These are phyloP conservation scores for Phasia obesa DNA, from an alignment of 2,888 invertebrate species.

Conservation along the genomic window DNA sequence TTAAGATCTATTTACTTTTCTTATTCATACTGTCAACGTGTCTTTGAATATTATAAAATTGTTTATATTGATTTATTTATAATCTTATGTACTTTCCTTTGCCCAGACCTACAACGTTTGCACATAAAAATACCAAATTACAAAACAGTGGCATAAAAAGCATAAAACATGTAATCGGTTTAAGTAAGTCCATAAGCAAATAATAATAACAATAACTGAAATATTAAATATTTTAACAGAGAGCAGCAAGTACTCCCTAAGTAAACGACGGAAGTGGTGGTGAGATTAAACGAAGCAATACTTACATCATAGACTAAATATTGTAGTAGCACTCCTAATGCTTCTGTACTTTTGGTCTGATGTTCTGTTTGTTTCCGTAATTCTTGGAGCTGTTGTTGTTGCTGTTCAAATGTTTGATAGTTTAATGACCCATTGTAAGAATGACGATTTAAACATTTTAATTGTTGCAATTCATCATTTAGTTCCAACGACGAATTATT, in stretches of 20 bases:
- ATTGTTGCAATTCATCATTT: constrained; percentile 69
- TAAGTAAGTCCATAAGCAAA: constrained; percentile 23
- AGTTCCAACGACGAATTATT: constrained; percentile 53
- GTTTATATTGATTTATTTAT: too few relatives aligned
- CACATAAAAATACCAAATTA: constrained; percentile 22
- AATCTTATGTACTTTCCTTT: constrained; percentile 35
- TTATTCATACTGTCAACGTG: background rate
- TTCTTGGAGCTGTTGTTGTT: constrained; percentile 71
- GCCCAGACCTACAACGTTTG: constrained; percentile 4
- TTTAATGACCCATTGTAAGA: constrained; percentile 78
- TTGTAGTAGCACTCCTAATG: constrained; percentile 92
- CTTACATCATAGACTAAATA: constrained; percentile 91
- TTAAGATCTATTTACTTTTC: constrained; percentile 23
- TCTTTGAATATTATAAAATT: background rate
- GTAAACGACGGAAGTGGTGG: background rate
- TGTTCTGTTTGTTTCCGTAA: constrained; percentile 71
- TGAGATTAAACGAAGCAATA: constrained; percentile 71
- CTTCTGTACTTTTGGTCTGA: constrained; percentile 88
- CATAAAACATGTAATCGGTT: constrained; percentile 51
- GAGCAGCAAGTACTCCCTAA: background rate
- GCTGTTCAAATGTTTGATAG: constrained; percentile 74
- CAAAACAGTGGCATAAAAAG: constrained; percentile 10
- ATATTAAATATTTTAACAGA: background rate
- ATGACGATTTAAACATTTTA: constrained; percentile 74
- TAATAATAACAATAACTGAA: constrained; percentile 20